phyloP scores from a whole-genome alignment of 2,797 vertebrate genomes.

The Poecile montanus region DNA sequence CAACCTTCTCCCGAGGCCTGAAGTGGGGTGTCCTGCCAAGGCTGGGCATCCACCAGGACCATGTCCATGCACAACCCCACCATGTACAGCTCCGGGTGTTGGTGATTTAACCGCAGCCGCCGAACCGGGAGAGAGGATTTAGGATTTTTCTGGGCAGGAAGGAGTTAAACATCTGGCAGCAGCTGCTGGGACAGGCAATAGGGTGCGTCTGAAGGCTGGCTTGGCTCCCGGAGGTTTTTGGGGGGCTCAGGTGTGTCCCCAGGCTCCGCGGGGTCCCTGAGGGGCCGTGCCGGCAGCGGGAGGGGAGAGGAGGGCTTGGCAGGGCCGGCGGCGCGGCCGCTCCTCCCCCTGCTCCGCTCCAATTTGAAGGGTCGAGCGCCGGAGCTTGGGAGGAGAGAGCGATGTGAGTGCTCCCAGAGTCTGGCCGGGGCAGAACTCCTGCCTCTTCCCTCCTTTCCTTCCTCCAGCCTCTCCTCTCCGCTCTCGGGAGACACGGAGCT shows the following conservation, averaged over 20 bases:
- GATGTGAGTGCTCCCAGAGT: conserved; percentile 58
- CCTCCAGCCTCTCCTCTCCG: not conserved
- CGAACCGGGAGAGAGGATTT: not conserved
- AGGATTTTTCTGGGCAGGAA: not conserved
- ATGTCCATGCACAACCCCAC: fast-evolving
- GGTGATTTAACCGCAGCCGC: not conserved
- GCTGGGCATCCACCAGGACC: not conserved
- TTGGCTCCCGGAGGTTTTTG: not conserved
- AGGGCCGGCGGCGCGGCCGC: not conserved
- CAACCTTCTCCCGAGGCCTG: not conserved
- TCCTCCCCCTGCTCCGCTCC: conserved; percentile 53
- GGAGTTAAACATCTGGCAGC: conserved; percentile 34
- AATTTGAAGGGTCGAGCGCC: conserved; percentile 55
- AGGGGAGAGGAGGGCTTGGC: conserved; percentile 46
- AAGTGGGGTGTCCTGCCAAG: not conserved
- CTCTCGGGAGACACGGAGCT: not conserved
- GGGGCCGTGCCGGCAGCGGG: not conserved
- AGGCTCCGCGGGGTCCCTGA: not conserved
- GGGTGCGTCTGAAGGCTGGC: not conserved
- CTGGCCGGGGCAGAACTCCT: conserved; percentile 17
- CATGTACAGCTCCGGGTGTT: fast-evolving
- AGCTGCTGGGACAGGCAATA: not conserved
- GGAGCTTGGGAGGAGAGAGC: conserved; percentile 76
- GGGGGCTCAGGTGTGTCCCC: not conserved
- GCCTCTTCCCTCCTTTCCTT: not conserved